Base-by-base conservation (phyloP, 2,888 invertebrate genomes). In the Zaprionus bogoriensis region DNA sequence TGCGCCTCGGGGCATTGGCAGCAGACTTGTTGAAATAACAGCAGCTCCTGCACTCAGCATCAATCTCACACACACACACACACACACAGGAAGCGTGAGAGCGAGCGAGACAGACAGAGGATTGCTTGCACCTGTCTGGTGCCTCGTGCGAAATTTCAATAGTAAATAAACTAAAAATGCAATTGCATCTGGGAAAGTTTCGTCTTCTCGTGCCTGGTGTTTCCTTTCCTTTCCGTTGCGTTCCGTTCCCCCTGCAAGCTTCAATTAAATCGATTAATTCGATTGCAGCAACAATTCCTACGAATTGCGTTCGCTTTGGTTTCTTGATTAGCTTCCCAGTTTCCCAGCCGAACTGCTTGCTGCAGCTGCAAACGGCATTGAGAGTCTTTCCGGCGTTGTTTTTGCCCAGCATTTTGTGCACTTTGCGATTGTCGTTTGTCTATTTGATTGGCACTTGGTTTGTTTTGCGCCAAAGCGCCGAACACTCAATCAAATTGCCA, bases 211-310 rank as follows among this genome's bases (percentile, higher is more conserved):
- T n/a, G n/a, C n/a, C n/a, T n/a, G n/a, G n/a, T n/a, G n/a, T n/a
- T n/a, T n/a, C n/a, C n/a, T n/a, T n/a, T n/a, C 10, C 27, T 72
- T 67, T 10, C 10, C 36, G 50, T 51, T 54, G 25, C 36, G 67
- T 44, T 53, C n/a, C n/a, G n/a, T n/a, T 23, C 58, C 17, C 7
- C 14, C 9, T 14, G 14, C 9, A 60, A 48, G 58, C 63, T 84
- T 78, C 69, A 85, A 87, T 82, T 82, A 85, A 82, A 82, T 85
- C 85, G 87, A 87, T 82, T 82, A 82, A 85, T 78, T 85, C 70
- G 50, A 63, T 48, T 30, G 14, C 53, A 54, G 58, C 57, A 68
- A 68, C 17, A 68, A 36, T 57, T 61, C 36, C 27, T 59, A 68
- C 63, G 58, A 72, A 79, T 73, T 47, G 54, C 48, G 55, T 39